Evolutionary conservation across 1,140 invertebrate genomes (phyloP).

Genomic region (Daktulosphaira vitifoliae): DNA sequence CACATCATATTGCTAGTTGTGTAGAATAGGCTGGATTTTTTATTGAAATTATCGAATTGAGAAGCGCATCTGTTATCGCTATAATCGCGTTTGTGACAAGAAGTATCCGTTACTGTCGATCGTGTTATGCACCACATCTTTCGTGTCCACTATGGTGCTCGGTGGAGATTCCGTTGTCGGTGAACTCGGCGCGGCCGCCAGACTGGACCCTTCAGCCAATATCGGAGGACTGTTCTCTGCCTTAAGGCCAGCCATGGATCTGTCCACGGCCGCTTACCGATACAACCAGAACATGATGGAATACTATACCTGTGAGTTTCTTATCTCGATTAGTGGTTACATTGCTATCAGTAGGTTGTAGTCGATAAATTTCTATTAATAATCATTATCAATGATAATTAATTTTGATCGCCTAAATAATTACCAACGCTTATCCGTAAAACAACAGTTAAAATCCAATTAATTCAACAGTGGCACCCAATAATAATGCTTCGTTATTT

Average conservation of each 20-base stretch:
- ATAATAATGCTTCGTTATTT: too few relatives aligned
- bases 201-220: conserved; percentile 16
- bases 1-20: too few relatives aligned
- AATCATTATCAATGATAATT: too few relatives aligned
- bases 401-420: too few relatives aligned
- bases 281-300: conserved; percentile 99
- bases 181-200: conserved; percentile 23
- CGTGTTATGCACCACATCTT: conserved; percentile 25
- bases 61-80: too few relatives aligned
- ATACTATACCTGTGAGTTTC: conserved; percentile 89
- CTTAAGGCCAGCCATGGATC: conserved; percentile 57
- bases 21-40: too few relatives aligned
- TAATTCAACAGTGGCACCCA: too few relatives aligned
- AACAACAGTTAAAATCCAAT: too few relatives aligned
- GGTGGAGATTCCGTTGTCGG: conserved; percentile 22
- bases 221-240: conserved; percentile 39
- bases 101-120: too few relatives aligned
- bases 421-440: too few relatives aligned
- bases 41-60: too few relatives aligned
- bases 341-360: neutral
- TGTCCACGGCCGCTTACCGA: conserved; percentile 84
- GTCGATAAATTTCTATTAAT: neutral
- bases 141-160: neutral
- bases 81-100: too few relatives aligned
- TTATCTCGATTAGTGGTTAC: neutral